These are phyloP conservation scores for Hydrolagus colliei DNA, from an alignment of 2,797 vertebrate genomes.

Conservation along the genomic window DNA sequence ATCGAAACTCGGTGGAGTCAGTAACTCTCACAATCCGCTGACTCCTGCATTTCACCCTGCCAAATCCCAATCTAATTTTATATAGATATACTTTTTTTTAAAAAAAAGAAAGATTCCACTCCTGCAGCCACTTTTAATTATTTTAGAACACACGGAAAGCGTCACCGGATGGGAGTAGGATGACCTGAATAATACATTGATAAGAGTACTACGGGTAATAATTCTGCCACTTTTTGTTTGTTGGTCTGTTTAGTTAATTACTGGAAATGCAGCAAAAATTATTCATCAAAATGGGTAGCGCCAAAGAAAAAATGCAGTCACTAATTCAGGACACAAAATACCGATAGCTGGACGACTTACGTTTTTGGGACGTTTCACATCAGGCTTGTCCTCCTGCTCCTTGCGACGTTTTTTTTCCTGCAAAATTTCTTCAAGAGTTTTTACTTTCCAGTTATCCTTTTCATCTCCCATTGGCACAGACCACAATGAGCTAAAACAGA, in stretches of 20 bases:
- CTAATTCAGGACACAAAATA: constrained; percentile 6
- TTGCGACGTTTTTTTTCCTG: constrained; percentile 92
- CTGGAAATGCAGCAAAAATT: constrained; percentile 48
- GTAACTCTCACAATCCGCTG: not conserved
- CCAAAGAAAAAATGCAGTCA: not conserved
- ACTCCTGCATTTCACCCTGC: not conserved
- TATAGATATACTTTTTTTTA: too few species aligned
- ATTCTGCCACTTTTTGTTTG: not conserved
- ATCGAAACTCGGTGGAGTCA: not conserved
- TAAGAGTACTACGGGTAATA: not conserved
- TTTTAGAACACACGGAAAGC: not conserved
- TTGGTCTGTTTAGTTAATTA: not conserved
- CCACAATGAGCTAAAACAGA: constrained; percentile 29
- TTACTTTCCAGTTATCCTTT: constrained; percentile 99
- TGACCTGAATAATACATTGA: not conserved
- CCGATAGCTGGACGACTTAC: constrained; percentile 55
- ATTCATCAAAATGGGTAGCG: not conserved
- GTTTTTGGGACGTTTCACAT: constrained; percentile 80
- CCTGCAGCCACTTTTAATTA: not conserved
- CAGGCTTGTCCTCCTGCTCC: constrained; percentile 86
- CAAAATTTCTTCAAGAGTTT: constrained; percentile 97
- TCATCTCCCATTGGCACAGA: constrained; percentile 94
- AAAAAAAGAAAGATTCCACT: not conserved
- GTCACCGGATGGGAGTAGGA: not conserved
- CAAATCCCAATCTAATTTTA: not conserved